Percentiles rank a stretch among this genome's conserved stretches.
Evolutionary conservation across 2,888 invertebrate species (phyloP).

Genomic region (Parnassius mnemosyne): DNA sequence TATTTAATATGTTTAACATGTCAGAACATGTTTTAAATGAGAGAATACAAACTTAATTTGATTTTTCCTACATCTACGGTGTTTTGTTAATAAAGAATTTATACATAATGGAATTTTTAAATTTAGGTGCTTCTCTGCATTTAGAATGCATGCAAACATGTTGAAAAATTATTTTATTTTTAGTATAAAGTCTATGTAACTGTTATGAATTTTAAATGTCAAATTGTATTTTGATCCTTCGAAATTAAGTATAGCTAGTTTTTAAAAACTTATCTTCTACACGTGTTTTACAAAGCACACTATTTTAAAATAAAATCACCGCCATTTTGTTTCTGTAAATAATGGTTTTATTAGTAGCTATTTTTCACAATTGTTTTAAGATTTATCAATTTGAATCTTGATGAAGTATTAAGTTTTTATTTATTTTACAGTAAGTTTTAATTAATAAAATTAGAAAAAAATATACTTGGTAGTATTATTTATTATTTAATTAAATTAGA

Average conservation of each 20-base stretch:
- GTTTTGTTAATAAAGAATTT: neutral
- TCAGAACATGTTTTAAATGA: neutral
- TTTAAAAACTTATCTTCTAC: neutral
- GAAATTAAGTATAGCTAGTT: neutral
- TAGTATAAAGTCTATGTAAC: neutral
- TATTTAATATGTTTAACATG: slow-evolving; percentile 14
- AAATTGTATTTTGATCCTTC: neutral
- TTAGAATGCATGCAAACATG: neutral
- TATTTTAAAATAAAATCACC: neutral
- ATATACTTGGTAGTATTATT: slow-evolving; percentile 19
- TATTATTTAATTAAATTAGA: neutral
- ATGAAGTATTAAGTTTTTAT: slow-evolving; percentile 1
- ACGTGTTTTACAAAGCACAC: neutral
- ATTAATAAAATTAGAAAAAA: slow-evolving; percentile 10
- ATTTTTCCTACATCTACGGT: neutral
- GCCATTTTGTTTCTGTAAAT: neutral
- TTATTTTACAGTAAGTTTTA: slow-evolving; percentile 15
- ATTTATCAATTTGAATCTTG: neutral
- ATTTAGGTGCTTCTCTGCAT: neutral
- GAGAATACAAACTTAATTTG: slow-evolving; percentile 14
- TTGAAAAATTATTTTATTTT: neutral
- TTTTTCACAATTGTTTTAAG: neutral
- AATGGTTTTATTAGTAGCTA: too few species aligned
- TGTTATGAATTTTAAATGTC: neutral
- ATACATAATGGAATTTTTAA: neutral